These are phyloP conservation scores for Lagopus leucura DNA, from an alignment of 2,113 vertebrate genomes.

Conservation along the genomic window DNA sequence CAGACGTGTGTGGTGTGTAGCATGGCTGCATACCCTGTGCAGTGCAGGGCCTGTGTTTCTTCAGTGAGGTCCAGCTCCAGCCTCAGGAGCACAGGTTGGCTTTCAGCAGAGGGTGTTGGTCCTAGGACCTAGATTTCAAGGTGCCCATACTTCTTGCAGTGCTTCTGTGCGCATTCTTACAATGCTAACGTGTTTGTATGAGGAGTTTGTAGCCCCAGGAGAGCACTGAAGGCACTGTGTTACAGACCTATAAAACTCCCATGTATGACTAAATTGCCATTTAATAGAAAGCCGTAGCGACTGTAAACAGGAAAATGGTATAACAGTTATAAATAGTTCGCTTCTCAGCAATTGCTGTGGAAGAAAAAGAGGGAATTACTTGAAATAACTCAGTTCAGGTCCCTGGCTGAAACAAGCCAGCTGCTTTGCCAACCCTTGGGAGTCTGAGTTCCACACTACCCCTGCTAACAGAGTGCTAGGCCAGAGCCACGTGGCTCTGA, in stretches of 20 bases:
- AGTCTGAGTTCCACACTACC: background rate
- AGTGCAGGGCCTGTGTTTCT: background rate
- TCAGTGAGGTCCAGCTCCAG: rapidly evolving
- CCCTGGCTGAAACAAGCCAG: background rate
- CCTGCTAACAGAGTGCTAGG: background rate
- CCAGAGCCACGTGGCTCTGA: background rate
- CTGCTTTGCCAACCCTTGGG: background rate
- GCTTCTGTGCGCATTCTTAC: background rate
- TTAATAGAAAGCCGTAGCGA: background rate
- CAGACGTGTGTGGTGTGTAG: background rate
- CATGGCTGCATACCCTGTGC: background rate
- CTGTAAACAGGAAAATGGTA: background rate
- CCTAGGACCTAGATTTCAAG: background rate
- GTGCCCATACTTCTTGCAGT: background rate
- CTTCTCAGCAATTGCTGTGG: background rate
- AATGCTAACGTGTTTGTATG: background rate
- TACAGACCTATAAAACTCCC: background rate
- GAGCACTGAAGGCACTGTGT: background rate
- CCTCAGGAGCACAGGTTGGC: rapidly evolving
- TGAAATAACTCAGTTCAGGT: background rate
- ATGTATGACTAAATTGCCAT: background rate
- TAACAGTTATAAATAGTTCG: background rate
- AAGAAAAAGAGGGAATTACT: background rate
- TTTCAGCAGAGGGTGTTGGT: background rate
- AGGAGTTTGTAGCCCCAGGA: background rate